Conservation (phyloP, 1,140 invertebrate species). For the Drosophila punjabiensis region DNA sequence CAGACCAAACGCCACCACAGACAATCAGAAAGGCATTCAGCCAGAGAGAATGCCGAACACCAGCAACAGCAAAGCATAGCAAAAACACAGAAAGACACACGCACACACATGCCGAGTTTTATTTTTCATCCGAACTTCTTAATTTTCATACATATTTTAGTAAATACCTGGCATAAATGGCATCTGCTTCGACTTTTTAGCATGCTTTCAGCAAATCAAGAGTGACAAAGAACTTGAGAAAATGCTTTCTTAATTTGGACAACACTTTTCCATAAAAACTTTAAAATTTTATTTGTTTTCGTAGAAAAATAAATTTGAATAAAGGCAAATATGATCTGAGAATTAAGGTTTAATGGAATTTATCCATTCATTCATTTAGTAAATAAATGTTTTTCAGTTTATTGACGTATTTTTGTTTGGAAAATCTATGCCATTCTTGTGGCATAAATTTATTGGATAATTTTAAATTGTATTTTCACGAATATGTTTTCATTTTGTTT, state of each 20-base stretch:
- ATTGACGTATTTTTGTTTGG: neutral
- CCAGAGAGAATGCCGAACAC: constrained; percentile 49
- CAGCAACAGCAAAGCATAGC: constrained; percentile 18
- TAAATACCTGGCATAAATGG: constrained; percentile 43
- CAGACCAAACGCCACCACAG: constrained; percentile 55
- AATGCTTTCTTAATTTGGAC: neutral
- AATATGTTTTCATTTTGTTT: neutral
- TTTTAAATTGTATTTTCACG: neutral
- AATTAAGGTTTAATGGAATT: neutral
- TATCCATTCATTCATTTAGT: neutral
- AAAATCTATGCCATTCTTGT: neutral
- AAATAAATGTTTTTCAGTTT: neutral
- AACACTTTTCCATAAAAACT: neutral
- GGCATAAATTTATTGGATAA: no score
- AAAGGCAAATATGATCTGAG: no score
- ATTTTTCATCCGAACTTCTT: constrained; percentile 20
- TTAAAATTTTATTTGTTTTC: neutral
- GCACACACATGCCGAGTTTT: neutral
- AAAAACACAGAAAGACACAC: constrained; percentile 4
- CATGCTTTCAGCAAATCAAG: neutral
- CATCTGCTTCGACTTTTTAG: neutral
- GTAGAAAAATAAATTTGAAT: neutral
- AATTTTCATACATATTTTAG: constrained; percentile 60
- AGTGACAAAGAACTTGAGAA: neutral
- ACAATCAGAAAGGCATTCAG: constrained; percentile 60